A percentile compares a stretch with the other conserved stretches of the same genome.
These are phyloP conservation scores for Hypothenemus hampei DNA, from an alignment of 1,140 invertebrate genomes.

Conservation along the genomic window DNA sequence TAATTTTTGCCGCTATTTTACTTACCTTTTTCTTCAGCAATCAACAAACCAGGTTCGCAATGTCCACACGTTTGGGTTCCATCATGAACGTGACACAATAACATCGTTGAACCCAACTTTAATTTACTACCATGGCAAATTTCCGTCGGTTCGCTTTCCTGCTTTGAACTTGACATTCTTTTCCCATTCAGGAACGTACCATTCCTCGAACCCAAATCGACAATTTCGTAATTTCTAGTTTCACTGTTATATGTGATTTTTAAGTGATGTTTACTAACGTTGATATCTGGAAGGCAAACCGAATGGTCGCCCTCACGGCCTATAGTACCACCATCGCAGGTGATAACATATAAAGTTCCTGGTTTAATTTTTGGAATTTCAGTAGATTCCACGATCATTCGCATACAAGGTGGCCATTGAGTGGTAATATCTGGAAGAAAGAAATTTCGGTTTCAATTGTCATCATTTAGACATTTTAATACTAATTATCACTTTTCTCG, in stretches of 20 bases:
- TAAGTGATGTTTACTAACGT: conserved; percentile 73
- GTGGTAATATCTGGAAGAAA: conserved; percentile 60
- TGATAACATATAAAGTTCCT: conserved; percentile 78
- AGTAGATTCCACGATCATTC: conserved; percentile 79
- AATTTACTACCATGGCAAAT: conserved; percentile 72
- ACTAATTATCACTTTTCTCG: conserved; percentile 32
- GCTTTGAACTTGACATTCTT: conserved; percentile 66
- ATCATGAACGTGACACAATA: conserved; percentile 82
- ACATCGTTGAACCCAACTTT: conserved; percentile 64
- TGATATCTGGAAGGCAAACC: conserved; percentile 71
- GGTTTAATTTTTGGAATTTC: conserved; percentile 60
- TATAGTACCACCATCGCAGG: conserved; percentile 78
- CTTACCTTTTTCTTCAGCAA: conserved; percentile 22
- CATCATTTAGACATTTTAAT: conserved; percentile 2
- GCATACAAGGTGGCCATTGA: conserved; percentile 77
- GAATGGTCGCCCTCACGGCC: conserved; percentile 77
- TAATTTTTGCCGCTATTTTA: not conserved
- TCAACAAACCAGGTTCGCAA: conserved; percentile 80
- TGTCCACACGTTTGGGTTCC: conserved; percentile 80
- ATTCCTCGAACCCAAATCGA: conserved; percentile 82
- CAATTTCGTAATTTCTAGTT: conserved; percentile 59
- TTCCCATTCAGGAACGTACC: conserved; percentile 79
- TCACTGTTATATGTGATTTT: conserved; percentile 62
- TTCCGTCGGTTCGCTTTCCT: conserved; percentile 57
- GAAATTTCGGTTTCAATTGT: conserved; percentile 4